Evolutionary conservation across 1,140 invertebrate genomes (phyloP).

Genomic region (Homalodisca vitripennis): DNA sequence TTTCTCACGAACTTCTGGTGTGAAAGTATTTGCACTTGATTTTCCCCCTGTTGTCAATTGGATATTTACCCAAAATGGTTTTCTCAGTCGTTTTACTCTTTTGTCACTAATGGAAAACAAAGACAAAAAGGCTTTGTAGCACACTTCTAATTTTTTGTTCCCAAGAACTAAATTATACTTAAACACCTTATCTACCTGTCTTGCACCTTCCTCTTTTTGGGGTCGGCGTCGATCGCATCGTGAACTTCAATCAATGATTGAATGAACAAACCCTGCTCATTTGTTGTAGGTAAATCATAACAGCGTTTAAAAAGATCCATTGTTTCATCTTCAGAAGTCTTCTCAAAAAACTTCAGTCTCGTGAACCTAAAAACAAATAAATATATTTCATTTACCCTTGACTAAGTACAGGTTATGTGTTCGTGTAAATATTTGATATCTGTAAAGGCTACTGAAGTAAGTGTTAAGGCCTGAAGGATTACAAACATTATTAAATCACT

Average conservation of each 20-base stretch:
- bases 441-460: no score
- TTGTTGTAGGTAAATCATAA: constrained; percentile 5
- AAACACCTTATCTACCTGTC: constrained; percentile 11
- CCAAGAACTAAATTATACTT: background rate
- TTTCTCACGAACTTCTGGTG: constrained; percentile 2
- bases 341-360: constrained; percentile 23
- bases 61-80: constrained; percentile 24
- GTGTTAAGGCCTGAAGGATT: no score
- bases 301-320: constrained; percentile 12
- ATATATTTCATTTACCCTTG: no score
- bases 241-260: background rate
- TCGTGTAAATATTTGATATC: no score
- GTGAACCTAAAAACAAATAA: constrained; percentile 12
- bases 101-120: constrained; percentile 1
- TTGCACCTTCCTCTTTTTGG: constrained; percentile 16
- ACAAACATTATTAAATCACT: no score
- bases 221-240: constrained; percentile 18
- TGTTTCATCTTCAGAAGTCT: constrained; percentile 5
- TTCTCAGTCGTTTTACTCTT: constrained; percentile 23
- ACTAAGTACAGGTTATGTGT: no score
- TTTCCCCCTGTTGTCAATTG: constrained; percentile 31
- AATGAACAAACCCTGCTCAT: constrained; percentile 22
- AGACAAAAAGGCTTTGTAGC: constrained; percentile 22
- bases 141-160: constrained; percentile 14
- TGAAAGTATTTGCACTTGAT: constrained; percentile 28